A percentile compares a stretch with the other conserved stretches of the same genome.
Conservation (phyloP, 2,888 invertebrate genomes). For the Carpatolechia fugitivella region DNA sequence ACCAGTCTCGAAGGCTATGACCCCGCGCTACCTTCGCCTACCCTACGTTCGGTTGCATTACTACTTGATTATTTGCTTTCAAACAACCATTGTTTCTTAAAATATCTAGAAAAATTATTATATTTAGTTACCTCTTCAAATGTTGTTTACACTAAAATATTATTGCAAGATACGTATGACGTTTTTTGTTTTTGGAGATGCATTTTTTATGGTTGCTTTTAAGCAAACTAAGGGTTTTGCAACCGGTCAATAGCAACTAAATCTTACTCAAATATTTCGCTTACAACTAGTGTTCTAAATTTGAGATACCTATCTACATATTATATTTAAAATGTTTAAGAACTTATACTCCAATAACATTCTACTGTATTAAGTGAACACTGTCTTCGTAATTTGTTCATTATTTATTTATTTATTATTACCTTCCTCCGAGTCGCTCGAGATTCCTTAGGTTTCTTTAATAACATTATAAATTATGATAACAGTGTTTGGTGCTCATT, state of each 20-base stretch:
- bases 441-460: slow-evolving; percentile 12
- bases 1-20: slow-evolving; percentile 60
- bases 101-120: background rate
- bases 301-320: slow-evolving; percentile 35
- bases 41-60: slow-evolving; percentile 28
- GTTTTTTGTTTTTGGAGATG: background rate
- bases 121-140: too few relatives aligned
- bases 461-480: slow-evolving; percentile 7
- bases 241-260: slow-evolving; percentile 30
- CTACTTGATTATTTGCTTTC: slow-evolving; percentile 9
- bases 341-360: slow-evolving; percentile 37
- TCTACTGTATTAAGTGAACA: slow-evolving; percentile 56
- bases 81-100: background rate
- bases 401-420: background rate
- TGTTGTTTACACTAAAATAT: too few relatives aligned
- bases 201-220: background rate
- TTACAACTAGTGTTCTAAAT: slow-evolving; percentile 32
- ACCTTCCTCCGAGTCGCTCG: slow-evolving; percentile 24
- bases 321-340: slow-evolving; percentile 27
- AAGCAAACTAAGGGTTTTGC: slow-evolving; percentile 25
- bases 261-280: slow-evolving; percentile 27
- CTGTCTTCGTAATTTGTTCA: slow-evolving; percentile 20
- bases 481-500: slow-evolving; percentile 51
- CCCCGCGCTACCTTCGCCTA: background rate
- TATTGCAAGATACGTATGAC: background rate